Evolutionary conservation across 2,888 invertebrate species (phyloP), one percentile per base, ranked within the genome.

Genomic region (Sepiola atlantica): DNA sequence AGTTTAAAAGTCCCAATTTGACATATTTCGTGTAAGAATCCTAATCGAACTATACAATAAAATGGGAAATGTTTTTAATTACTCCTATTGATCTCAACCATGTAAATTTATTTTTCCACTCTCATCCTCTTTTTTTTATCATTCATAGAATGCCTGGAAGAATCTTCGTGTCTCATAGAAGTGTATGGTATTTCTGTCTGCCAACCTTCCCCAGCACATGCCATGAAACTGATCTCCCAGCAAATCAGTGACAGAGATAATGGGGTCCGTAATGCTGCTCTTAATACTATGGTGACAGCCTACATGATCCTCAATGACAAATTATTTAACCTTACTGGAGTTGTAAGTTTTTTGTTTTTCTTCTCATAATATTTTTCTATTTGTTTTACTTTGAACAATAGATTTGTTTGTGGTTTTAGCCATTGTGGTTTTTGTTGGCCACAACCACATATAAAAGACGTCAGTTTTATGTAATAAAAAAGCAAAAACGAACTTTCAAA

Each of bases 241-340:
- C 99, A 99, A 97, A 99, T 99, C 96, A 98, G 99, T 0, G 99
- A 99, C 97, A 98, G 99, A 55, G 99, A 99, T 97, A 99, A 99
- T 97, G 98, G 98, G 4, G 99, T 99, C 91, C 98, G 99, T 93
- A 99, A 99, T 97, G 99, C 99, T 0, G 99, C 99, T 0, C 98
- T 99, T 94, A 99, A 99, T 98, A 98, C 99, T 96, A 98, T 99
- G 94, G 98, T 99, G 0, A 98, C 98, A 95, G 99, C 98, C 0
- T 99, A 99, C 97, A 98, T 98, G 97, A 98, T 99, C 61, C 98
- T 99, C 95, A 99, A 99, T 0, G 99, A 99, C 96, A 98, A 95
- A 55, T 98, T 99, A 0, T 99, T 98, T 97, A 99, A 99, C 98
- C 98, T 98, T 97, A 98, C 99, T 95, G 99, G 99, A 95, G 98